Percentiles rank a stretch among this genome's conserved stretches.
Evolutionary conservation across 2,888 invertebrate species (phyloP).

Genomic region (Onchidella celtica): DNA sequence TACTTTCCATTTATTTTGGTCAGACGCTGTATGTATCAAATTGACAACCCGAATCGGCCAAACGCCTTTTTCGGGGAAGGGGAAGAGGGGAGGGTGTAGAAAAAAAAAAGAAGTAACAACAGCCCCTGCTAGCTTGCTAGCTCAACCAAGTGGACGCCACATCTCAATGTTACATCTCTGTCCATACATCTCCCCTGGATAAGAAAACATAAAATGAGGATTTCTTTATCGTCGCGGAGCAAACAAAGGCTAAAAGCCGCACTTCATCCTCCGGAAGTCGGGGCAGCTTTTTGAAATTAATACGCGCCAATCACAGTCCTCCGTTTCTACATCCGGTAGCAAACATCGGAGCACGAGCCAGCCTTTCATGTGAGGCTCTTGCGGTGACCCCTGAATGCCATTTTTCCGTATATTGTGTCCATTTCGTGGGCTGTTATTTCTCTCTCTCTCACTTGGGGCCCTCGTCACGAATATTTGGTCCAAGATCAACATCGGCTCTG

Average conservation of each 20-base stretch:
- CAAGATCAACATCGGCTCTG: not conserved
- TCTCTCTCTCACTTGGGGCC: not conserved
- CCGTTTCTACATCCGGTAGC: slow-evolving; percentile 40
- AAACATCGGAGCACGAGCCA: slow-evolving; percentile 31
- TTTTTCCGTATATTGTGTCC: slow-evolving; percentile 25
- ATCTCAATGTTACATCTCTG: not conserved
- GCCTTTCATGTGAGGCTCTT: slow-evolving; percentile 34
- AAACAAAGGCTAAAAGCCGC: slow-evolving; percentile 39
- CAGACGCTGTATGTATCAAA: no score
- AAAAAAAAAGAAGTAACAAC: no score
- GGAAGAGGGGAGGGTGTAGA: no score
- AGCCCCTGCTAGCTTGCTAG: no score
- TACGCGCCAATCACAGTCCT: slow-evolving; percentile 44
- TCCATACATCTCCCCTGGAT: not conserved
- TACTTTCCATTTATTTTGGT: no score
- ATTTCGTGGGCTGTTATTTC: slow-evolving; percentile 17
- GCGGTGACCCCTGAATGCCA: slow-evolving; percentile 5
- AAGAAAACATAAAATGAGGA: slow-evolving; percentile 22
- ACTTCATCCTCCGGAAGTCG: slow-evolving; percentile 37
- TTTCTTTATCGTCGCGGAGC: slow-evolving; percentile 17
- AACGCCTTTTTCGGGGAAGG: no score
- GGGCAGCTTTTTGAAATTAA: slow-evolving; percentile 43
- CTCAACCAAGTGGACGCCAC: no score
- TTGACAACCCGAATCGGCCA: no score
- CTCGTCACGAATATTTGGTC: slow-evolving; percentile 20